These are phyloP conservation scores for Trachelus tabidus DNA, from an alignment of 2,888 invertebrate species.

Conservation along the genomic window DNA sequence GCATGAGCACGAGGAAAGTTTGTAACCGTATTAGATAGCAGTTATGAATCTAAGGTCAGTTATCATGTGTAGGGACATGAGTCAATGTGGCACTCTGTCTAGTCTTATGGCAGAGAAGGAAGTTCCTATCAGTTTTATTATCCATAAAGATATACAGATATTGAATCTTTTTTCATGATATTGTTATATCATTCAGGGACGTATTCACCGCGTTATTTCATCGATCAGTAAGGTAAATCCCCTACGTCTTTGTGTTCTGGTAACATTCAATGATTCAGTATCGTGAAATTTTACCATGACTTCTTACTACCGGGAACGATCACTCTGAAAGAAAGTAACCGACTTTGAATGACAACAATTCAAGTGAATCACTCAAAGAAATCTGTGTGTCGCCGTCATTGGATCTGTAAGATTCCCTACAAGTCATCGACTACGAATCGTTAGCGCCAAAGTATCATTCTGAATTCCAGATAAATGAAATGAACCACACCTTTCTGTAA, in stretches of 20 bases:
- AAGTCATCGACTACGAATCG: neutral
- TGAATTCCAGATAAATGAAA: neutral
- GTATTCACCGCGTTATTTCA: neutral
- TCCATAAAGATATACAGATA: neutral
- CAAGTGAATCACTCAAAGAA: neutral
- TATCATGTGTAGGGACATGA: neutral
- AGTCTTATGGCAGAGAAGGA: neutral
- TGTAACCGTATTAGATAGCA: neutral
- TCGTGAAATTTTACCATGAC: neutral
- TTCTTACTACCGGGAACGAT: neutral
- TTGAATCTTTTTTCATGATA: neutral
- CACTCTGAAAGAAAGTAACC: neutral
- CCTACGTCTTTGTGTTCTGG: neutral
- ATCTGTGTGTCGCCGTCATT: neutral
- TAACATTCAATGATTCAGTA: neutral
- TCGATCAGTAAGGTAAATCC: neutral
- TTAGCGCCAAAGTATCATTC: neutral
- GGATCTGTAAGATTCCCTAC: neutral
- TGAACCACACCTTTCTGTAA: neutral
- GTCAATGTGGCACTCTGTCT: neutral
- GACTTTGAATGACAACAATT: neutral
- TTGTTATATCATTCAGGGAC: neutral
- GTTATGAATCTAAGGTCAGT: constrained; percentile 3
- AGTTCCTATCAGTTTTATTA: neutral
- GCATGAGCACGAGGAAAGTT: neutral